Percentiles rank a stretch among this genome's conserved stretches.
Evolutionary conservation across 1,140 invertebrate genomes (phyloP).

Genomic region (Temnothorax nylanderi): DNA sequence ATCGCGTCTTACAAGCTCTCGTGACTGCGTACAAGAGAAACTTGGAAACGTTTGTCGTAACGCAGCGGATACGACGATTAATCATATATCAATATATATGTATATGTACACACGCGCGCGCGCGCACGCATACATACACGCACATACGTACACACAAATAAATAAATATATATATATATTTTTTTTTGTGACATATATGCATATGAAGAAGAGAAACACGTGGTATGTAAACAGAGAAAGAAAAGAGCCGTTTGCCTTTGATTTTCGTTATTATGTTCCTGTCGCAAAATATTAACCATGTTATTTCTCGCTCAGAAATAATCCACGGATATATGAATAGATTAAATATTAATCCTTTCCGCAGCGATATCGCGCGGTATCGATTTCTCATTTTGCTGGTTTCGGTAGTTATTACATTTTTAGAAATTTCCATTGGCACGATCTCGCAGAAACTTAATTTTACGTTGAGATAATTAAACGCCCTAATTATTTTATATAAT

Average conservation of each 20-base stretch:
- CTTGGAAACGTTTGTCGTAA: background rate
- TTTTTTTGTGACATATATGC: background rate
- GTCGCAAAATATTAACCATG: background rate
- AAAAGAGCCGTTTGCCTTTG: background rate
- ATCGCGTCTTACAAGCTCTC: background rate
- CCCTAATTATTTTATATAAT: background rate
- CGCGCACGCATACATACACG: background rate
- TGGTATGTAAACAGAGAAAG: background rate
- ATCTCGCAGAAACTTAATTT: conserved; percentile 25
- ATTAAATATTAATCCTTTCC: conserved; percentile 47
- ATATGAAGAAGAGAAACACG: background rate
- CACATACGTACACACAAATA: no score
- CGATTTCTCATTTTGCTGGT: conserved; percentile 4
- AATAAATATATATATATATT: no score
- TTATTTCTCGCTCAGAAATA: conserved; percentile 17
- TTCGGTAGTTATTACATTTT: conserved; percentile 22
- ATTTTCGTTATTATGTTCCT: background rate
- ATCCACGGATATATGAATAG: conserved; percentile 9
- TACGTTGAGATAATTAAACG: conserved; percentile 1
- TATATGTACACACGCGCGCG: background rate
- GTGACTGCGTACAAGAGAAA: background rate
- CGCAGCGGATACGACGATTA: background rate
- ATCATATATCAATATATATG: background rate
- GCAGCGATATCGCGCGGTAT: conserved; percentile 11
- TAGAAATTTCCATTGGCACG: background rate